Conservation (phyloP, 2,888 invertebrate species). For the Formica aserva region DNA sequence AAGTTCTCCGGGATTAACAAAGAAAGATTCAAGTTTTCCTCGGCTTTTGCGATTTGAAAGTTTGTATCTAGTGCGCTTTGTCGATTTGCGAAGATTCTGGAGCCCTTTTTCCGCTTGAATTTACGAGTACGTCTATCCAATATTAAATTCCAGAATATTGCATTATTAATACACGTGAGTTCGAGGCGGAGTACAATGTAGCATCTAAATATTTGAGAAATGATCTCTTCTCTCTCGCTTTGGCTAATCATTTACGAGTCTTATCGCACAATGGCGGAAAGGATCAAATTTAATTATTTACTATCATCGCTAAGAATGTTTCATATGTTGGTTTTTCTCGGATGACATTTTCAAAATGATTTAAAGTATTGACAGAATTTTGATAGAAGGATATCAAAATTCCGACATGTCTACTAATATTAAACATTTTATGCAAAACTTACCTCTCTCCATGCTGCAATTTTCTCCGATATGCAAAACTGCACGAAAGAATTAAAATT, state of each 20-base stretch:
- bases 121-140: conserved; percentile 66
- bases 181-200: conserved; percentile 45
- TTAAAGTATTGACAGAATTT: conserved; percentile 22
- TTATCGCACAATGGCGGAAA: neutral
- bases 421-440: conserved; percentile 29
- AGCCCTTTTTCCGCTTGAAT: conserved; percentile 50
- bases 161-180: conserved; percentile 50
- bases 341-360: neutral
- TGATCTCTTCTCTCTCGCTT: neutral
- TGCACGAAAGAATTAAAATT: neutral
- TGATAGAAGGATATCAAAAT: conserved; percentile 15
- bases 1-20: neutral
- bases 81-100: conserved; percentile 2
- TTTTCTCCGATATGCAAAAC: neutral
- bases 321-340: neutral
- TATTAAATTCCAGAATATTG: conserved; percentile 69
- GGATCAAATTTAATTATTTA: neutral
- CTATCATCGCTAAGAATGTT: neutral
- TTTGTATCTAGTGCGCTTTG: conserved; percentile 11
- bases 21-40: neutral
- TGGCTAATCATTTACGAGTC: neutral
- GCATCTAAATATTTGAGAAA: conserved; percentile 19
- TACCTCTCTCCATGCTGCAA: conserved; percentile 15
- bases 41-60: conserved; percentile 4
- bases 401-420: neutral